Evolutionary conservation across 2,888 invertebrate genomes (phyloP), one percentile per base, ranked within the genome.

Genomic region (Bombylius discolor): DNA sequence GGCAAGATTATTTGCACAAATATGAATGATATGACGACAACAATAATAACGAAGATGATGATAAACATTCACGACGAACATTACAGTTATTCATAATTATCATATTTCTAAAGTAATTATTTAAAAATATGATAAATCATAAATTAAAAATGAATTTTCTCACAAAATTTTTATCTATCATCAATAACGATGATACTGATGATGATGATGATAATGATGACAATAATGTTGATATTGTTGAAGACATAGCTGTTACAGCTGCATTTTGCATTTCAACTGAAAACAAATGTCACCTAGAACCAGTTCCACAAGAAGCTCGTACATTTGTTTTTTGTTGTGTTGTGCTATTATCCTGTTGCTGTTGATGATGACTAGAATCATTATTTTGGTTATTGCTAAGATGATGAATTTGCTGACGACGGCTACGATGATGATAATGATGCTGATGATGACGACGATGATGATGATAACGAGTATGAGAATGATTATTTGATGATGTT

Each of bases 251-350:
- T 23, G 23, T 3, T 23, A 23, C 23, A 23, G 23, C 23, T 23
- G 23, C 23, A 23, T 23, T 23, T 23, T 23, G 3, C 3, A 23
- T 23, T 23, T 23, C n/a, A 45, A 52, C 46, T 33, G 51, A 60
- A 61, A 62, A 64, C 70, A 67, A 67, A 65, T 68, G 72, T 72
- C 72, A 72, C 72, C 72, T 72, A 67, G 66, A 65, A 66, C 66
- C 68, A 33, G 65, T 62, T 50, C 63, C 64, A 55, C 67, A 65
- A 60, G 70, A 66, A 52, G 65, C 60, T 49, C 68, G 64, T 32
- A 66, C 65, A 52, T 56, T 56, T 51, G 51, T 46, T 31, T 49
- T 45, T 66, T 70, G 70, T 58, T 68, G 60, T 56, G 34, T 36
- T n/a, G 61, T 66, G 65, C 50, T 14, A 7, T 46, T 12, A 31